A percentile compares a stretch with the other conserved stretches of the same genome.
Conservation (phyloP, 1,140 invertebrate species). For the Argopecten irradians region DNA sequence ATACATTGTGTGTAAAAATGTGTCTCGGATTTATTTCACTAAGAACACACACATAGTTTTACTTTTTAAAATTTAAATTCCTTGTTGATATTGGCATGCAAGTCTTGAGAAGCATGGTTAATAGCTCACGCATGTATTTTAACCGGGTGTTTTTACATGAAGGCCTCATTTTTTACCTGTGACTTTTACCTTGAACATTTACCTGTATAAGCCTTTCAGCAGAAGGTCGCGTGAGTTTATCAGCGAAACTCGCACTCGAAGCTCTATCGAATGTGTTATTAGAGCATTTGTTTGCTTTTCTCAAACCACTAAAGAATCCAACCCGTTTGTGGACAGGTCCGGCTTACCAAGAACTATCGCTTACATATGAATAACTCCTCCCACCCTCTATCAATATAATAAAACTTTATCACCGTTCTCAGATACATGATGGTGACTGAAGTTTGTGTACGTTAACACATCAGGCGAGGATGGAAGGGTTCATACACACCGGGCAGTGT, state of each 20-base stretch:
- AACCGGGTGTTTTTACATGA: not conserved
- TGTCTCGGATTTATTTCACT: too few species aligned
- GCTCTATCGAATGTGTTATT: not conserved
- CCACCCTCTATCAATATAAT: not conserved
- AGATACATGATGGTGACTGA: not conserved
- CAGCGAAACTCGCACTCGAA: not conserved
- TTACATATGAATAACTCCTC: not conserved
- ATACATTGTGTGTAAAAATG: too few species aligned
- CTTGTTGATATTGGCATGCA: not conserved
- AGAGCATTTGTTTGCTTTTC: not conserved
- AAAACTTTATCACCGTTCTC: constrained; percentile 3
- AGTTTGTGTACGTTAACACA: not conserved
- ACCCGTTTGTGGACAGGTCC: not conserved
- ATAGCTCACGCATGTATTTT: not conserved
- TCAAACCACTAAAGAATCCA: constrained; percentile 1
- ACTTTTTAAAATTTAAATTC: not conserved
- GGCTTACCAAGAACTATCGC: constrained; percentile 13
- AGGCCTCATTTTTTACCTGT: not conserved
- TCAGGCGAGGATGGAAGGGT: not conserved
- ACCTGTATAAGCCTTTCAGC: not conserved
- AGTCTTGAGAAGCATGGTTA: not conserved
- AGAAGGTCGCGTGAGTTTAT: not conserved
- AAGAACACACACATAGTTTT: not conserved
- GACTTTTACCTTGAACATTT: not conserved
- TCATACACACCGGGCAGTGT: too few species aligned